Conservation (phyloP, 2,888 invertebrate species). For the Dione juno region DNA sequence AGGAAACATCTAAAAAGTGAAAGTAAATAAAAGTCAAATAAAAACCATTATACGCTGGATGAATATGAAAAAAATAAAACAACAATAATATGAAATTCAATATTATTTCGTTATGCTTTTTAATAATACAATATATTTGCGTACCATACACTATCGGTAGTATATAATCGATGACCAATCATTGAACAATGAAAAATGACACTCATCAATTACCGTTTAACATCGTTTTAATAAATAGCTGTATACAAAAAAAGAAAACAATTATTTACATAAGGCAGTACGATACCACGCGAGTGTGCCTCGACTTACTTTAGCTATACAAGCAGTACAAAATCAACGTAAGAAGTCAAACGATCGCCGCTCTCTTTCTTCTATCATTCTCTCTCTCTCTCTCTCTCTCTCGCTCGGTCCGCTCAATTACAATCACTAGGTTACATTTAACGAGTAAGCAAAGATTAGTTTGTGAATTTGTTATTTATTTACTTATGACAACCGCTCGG, state of each 20-base stretch:
- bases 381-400: conserved; percentile 56
- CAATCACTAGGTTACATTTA: conserved; percentile 80
- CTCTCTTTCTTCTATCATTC: conserved; percentile 61
- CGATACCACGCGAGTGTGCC: conserved; percentile 81
- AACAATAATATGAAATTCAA: conserved; percentile 81
- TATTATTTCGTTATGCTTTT: conserved; percentile 84
- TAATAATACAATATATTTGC: conserved; percentile 83
- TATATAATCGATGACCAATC: conserved; percentile 82
- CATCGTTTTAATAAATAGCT: conserved; percentile 84
- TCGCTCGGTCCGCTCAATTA: conserved; percentile 77
- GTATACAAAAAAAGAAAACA: conserved; percentile 82
- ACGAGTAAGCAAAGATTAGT: conserved; percentile 81
- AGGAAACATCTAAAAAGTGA: no score
- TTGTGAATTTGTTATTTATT: conserved; percentile 78
- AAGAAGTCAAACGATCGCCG: conserved; percentile 68
- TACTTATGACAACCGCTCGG: conserved; percentile 54
- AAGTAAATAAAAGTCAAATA: no score
- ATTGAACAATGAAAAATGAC: conserved; percentile 82
- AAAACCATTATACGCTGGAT: no score
- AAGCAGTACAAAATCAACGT: conserved; percentile 78
- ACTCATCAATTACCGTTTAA: conserved; percentile 80
- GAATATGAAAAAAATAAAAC: conserved; percentile 62
- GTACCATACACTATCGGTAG: conserved; percentile 82
- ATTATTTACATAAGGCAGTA: conserved; percentile 85
- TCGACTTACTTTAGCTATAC: conserved; percentile 80